Conservation (phyloP, 2,113 vertebrate genomes). For the Pteruthius melanotis region DNA sequence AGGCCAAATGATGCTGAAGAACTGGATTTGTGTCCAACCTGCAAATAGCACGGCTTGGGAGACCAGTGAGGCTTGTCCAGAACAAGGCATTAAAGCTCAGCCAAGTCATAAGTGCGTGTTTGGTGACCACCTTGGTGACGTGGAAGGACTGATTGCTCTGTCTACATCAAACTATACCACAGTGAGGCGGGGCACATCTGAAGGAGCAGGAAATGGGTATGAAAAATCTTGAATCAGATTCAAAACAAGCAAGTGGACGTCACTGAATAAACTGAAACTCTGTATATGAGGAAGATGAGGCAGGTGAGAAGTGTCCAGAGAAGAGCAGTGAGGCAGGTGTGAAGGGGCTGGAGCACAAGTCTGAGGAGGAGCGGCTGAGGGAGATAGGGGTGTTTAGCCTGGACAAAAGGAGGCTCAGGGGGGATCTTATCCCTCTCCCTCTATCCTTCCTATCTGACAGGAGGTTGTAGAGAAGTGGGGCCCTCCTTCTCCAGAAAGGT, state of each 20-base stretch:
- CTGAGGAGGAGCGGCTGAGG: background rate
- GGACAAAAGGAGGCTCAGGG: background rate
- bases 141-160: background rate
- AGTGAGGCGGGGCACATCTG: rapidly evolving
- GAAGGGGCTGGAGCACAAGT: background rate
- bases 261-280: background rate
- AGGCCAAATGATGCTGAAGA: background rate
- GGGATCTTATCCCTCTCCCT: background rate
- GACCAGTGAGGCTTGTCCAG: background rate
- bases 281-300: background rate
- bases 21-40: background rate
- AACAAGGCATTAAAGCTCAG: background rate
- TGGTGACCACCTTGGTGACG: background rate
- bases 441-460: background rate
- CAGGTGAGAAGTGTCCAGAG: background rate
- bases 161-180: rapidly evolving
- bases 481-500: background rate
- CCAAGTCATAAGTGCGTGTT: background rate
- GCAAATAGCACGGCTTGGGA: background rate
- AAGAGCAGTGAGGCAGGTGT: background rate
- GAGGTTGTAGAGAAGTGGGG: background rate
- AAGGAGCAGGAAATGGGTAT: background rate
- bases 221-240: background rate
- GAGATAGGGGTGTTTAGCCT: background rate
- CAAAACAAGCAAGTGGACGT: background rate